Evolutionary conservation across 2,797 vertebrate genomes (phyloP), one percentile per base, ranked within the genome.

Genomic region (Hyperoplus immaculatus): DNA sequence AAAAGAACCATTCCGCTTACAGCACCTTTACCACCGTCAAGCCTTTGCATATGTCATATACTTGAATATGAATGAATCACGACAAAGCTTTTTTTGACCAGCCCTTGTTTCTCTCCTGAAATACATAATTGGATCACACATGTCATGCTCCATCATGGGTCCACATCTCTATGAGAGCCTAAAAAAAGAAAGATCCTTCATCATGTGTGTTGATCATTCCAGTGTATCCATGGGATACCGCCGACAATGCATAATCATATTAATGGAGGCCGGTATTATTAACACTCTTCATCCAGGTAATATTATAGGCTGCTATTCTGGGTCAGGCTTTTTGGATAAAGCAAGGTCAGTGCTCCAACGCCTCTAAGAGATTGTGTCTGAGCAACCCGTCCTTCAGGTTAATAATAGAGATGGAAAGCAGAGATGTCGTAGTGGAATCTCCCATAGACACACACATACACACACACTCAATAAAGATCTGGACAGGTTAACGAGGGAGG

Each of bases 171-270:
- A 61, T 64, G 41, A 83, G 81, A 69, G 69, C 56, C 59, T 82
- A 7, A 69, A 60, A 78, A 66, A 53, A 54, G 71, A 75, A 65
- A 58, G 3, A 61, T 75, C 51, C 75, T 49, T 65, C 75, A 82
- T 72, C 51, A 46, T 68, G 66, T 84, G 71, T 7, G 55, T 62
- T 60, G 74, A 75, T 81, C 66, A 65, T 78, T 69, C 66, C 54
- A 65, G 75, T 21, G 85, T 88, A 69, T 83, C 81, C 82, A 79
- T 67, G 71, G 82, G 85, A 83, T 63, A 86, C 84, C 16, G 13
- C 51, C 4, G 14, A 83, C 75, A 75, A 82, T 64, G 62, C 58
- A 69, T 83, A 82, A 82, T 87, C 45, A 85, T 68, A 82, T 71
- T 75, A 86, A 88, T 87, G 81, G 62, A 75, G 80, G 84, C 77